phyloP scores from a whole-genome alignment of 2,888 invertebrate genomes.

The Bugula neritina region DNA sequence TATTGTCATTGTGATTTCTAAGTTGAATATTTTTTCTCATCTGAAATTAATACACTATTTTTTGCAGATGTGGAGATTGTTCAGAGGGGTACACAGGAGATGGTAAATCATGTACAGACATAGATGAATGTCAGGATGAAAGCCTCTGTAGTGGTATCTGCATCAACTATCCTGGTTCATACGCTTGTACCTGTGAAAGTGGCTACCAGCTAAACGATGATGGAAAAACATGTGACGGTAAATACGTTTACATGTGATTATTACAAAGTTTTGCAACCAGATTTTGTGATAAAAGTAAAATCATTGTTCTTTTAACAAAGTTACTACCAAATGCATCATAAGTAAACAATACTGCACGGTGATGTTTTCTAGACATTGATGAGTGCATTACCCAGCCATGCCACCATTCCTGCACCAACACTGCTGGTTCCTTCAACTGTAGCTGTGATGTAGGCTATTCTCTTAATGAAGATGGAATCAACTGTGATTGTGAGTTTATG shows the following conservation, averaged over 20 bases:
- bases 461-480: background rate
- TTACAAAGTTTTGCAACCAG: no score
- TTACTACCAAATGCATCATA: no score
- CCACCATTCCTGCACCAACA: conserved; percentile 16
- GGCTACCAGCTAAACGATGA: background rate
- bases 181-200: background rate
- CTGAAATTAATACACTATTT: background rate
- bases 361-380: conserved; percentile 16
- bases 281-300: no score
- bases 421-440: background rate
- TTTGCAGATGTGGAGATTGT: conserved; percentile 21
- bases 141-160: conserved; percentile 50
- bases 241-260: no score
- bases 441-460: background rate
- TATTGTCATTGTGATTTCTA: no score
- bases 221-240: conserved; percentile 6
- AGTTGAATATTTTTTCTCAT: no score
- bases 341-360: no score
- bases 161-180: conserved; percentile 30
- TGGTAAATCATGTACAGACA: conserved; percentile 35
- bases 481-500: conserved; percentile 24
- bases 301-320: no score
- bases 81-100: conserved; percentile 14
- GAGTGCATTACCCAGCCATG: background rate
- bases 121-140: conserved; percentile 42